Evolutionary conservation across 1,140 invertebrate genomes (phyloP), one percentile per base, ranked within the genome.

Genomic region (Gonatopus flavifemur): DNA sequence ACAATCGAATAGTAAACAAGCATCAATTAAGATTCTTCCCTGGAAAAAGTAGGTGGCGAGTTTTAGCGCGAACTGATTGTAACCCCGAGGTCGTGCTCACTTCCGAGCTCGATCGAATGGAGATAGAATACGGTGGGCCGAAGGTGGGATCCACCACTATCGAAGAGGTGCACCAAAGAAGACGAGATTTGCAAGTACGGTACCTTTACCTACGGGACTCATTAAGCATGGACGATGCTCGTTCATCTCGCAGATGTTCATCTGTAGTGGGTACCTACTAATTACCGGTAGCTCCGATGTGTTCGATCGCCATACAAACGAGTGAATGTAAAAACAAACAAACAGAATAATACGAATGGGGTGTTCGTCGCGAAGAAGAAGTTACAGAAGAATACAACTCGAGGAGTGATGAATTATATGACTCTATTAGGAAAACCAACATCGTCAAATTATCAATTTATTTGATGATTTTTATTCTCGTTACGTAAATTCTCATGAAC

Each of bases 221-320:
- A 66, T 74, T 74, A 72, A 72, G 59, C 66, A 59, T 64, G 67
- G 64, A n/a, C 64, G 60, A 63, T 54, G 59, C 62, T 69, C 69
- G 68, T 72, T 70, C 71, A 71, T 66, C 62, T 71, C 66, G 68
- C 67, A 66, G 67, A 63, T 71, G 72, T 67, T 55, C 54, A 74
- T 76, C 71, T 66, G 66, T 72, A 69, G n/a, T n/a, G n/a, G 64
- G 64, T 75, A 77, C 47, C 40, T 62, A 62, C 74, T 77, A 77
- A 77, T 77, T 77, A 74, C 69, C 59, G 55, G 42, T 18, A 32
- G 51, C 60, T 59, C 63, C n/a, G n/a, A n/a, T n/a, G n/a, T n/a
- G 63, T 69, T 63, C 50, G 40, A 51, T 49, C 48, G 36, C 49
- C 39, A 31, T 44, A 20, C 48, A 54, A 51, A 54, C 39, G 47